These are phyloP conservation scores for Phalacrocorax aristotelis DNA, from an alignment of 2,113 vertebrate genomes.

Conservation along the genomic window DNA sequence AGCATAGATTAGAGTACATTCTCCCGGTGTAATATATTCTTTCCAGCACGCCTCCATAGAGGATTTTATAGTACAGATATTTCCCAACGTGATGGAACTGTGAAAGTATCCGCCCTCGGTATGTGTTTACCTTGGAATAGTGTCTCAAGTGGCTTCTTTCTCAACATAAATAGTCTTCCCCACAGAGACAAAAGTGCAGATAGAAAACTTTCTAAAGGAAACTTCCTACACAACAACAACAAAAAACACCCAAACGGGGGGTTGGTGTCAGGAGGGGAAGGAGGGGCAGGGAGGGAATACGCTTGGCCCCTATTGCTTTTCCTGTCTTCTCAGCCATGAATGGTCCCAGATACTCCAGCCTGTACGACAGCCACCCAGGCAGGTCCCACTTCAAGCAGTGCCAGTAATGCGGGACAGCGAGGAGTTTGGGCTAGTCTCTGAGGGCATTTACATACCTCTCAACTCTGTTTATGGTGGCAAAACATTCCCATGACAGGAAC, in stretches of 20 bases:
- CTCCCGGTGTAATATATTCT: background rate
- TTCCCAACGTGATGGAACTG: background rate
- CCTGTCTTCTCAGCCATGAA: background rate
- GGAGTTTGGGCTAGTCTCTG: background rate
- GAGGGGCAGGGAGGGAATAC: no score
- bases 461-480: background rate
- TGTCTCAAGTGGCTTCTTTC: background rate
- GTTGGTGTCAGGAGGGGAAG: no score
- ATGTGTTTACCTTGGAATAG: background rate
- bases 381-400: background rate
- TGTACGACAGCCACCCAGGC: background rate
- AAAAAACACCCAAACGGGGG: background rate
- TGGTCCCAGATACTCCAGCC: background rate
- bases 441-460: background rate
- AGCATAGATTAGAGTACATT: background rate
- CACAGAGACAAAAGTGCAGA: background rate
- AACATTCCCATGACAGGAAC: background rate
- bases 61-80: background rate
- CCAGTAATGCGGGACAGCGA: background rate
- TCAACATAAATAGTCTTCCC: background rate
- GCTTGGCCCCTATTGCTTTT: background rate
- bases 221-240: background rate
- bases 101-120: background rate
- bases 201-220: background rate
- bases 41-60: background rate